Percentiles rank a stretch among this genome's conserved stretches.
Conservation (phyloP, 2,888 invertebrate genomes). For the Megastigmus dorsalis region DNA sequence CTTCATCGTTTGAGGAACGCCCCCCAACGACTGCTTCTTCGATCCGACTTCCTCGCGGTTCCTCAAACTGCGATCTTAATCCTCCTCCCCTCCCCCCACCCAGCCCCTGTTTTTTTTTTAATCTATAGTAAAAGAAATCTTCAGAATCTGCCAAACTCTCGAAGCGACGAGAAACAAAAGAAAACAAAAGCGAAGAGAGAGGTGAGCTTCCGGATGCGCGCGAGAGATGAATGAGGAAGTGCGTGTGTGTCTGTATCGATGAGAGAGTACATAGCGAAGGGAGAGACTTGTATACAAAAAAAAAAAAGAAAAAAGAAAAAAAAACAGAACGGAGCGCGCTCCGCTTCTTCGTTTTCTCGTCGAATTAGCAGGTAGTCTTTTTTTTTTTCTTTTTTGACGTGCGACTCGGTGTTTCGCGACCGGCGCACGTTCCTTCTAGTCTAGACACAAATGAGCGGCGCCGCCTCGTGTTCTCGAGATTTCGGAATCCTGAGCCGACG, state of each 20-base stretch:
- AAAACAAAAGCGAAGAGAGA: too few species aligned
- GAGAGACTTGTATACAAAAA: too few species aligned
- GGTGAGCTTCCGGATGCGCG: neutral
- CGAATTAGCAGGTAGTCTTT: conserved; percentile 35
- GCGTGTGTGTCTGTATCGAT: too few species aligned
- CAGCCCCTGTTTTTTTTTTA: conserved; percentile 6
- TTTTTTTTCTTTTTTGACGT: too few species aligned
- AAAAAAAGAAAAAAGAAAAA: neutral
- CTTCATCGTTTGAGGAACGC: conserved; percentile 66
- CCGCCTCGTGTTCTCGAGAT: conserved; percentile 29
- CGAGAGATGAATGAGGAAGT: neutral
- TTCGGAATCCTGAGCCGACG: too few species aligned
- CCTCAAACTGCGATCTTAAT: neutral
- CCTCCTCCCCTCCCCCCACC: neutral
- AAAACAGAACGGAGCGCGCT: neutral
- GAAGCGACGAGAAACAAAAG: conserved; percentile 33
- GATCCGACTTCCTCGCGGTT: conserved; percentile 1
- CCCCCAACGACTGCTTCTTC: conserved; percentile 7
- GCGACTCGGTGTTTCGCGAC: conserved; percentile 11
- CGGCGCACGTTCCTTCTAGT: conserved; percentile 68
- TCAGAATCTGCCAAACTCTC: conserved; percentile 20
- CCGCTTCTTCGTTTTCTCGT: neutral
- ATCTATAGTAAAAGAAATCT: conserved; percentile 13
- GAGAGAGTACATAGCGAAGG: too few species aligned
- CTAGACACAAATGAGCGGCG: conserved; percentile 65